Percentiles rank a stretch among this genome's conserved stretches.
Conservation (phyloP, 1,140 invertebrate species). For the Lucilia cuprina region DNA sequence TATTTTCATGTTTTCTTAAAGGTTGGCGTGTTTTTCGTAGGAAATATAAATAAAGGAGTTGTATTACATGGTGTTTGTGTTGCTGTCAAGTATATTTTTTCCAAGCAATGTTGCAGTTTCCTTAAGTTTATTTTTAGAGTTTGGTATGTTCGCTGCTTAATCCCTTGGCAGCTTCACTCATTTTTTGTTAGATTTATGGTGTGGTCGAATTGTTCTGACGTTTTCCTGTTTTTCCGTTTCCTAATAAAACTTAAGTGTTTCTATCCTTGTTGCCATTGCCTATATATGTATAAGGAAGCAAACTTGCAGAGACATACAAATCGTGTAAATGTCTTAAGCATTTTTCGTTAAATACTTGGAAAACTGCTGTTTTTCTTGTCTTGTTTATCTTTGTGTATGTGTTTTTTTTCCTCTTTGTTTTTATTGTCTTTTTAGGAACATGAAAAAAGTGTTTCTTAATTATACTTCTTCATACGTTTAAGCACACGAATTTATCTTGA, state of each 20-base stretch:
- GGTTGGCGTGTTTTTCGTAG: neutral
- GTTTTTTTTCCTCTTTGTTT: neutral
- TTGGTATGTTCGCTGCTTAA: neutral
- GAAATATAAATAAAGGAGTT: neutral
- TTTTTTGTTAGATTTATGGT: slow-evolving; percentile 31
- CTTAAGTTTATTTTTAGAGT: neutral
- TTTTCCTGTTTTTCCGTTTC: slow-evolving; percentile 11
- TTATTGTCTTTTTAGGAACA: neutral
- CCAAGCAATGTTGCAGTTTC: neutral
- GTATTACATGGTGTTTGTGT: neutral
- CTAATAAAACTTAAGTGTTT: slow-evolving; percentile 31
- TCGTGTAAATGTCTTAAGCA: slow-evolving; percentile 18
- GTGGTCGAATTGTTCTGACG: slow-evolving; percentile 25
- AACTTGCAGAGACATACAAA: neutral
- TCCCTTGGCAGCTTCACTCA: slow-evolving; percentile 29
- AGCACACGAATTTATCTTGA: neutral
- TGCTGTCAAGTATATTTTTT: neutral
- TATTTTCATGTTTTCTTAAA: neutral
- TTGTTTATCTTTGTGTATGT: too few species aligned
- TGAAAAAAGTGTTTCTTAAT: neutral
- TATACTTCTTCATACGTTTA: neutral
- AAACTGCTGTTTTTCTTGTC: neutral
- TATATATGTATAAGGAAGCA: neutral
- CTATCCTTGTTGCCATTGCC: neutral
- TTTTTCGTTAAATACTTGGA: neutral